Conservation (phyloP, 53 echinoderm and acorn worm genomes). For the Holothuria leucospilota region DNA sequence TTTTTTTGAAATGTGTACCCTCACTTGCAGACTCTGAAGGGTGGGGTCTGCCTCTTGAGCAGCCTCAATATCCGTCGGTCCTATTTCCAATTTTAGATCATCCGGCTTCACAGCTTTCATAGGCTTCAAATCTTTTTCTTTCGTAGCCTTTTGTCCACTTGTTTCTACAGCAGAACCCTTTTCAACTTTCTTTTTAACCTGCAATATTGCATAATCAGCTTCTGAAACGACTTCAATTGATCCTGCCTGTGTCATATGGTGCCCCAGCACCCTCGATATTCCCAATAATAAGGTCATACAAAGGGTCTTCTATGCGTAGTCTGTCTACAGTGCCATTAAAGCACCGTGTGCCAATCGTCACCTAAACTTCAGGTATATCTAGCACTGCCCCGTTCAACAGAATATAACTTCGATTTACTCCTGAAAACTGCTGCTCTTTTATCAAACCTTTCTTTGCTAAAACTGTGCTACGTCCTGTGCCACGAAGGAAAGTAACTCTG, state of each 20-base stretch:
- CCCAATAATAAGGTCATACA: no score
- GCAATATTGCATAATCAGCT: no score
- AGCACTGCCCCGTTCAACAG: neutral
- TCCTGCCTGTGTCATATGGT: no score
- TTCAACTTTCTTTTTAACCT: no score
- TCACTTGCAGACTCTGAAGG: neutral
- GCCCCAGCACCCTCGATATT: no score
- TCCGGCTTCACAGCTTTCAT: neutral
- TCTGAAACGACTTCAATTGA: neutral
- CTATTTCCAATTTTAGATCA: neutral
- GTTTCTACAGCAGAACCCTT: constrained; percentile 10
- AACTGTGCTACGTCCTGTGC: constrained; percentile 11
- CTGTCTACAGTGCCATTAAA: neutral
- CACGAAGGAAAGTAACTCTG: constrained; percentile 6
- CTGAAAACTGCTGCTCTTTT: neutral
- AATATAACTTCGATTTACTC: neutral
- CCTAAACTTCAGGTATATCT: neutral
- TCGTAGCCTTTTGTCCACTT: constrained; percentile 8
- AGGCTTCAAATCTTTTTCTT: neutral
- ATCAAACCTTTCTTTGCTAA: neutral
- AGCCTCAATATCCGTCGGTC: neutral
- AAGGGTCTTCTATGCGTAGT: no score
- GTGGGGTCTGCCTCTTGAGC: no score
- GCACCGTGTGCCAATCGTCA: neutral
- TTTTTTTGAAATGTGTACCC: neutral